Evolutionary conservation across 2,113 vertebrate genomes (phyloP).

Genomic region (Nipponia nippon): DNA sequence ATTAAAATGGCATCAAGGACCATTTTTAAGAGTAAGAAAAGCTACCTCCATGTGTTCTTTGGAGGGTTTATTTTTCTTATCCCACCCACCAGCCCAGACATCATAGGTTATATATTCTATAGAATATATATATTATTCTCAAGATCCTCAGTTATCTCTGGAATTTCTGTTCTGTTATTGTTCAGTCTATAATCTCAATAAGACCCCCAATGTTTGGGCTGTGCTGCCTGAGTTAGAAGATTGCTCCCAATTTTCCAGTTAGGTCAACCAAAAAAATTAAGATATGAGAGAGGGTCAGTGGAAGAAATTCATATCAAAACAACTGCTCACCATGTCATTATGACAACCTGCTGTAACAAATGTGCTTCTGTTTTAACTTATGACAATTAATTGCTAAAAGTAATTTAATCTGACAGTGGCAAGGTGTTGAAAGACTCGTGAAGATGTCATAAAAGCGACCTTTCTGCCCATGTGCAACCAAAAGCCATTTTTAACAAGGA

Average conservation of each 20-base stretch:
- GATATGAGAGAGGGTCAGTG: constrained; percentile 74
- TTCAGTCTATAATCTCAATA: constrained; percentile 47
- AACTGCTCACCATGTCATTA: constrained; percentile 80
- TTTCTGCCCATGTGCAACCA: constrained; percentile 86
- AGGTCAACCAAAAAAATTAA: constrained; percentile 98
- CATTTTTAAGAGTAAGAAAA: neutral
- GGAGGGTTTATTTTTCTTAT: constrained; percentile 5
- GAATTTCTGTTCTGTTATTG: constrained; percentile 60
- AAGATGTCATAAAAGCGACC: constrained; percentile 96
- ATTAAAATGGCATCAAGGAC: neutral
- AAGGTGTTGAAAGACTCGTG: constrained; percentile 82
- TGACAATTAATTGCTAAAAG: constrained; percentile 96
- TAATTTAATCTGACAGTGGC: constrained; percentile 98
- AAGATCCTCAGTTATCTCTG: neutral
- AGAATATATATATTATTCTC: neutral
- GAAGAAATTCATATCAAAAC: constrained; percentile 82
- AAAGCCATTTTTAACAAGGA: constrained; percentile 90
- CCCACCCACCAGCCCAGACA: neutral
- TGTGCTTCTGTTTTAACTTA: constrained; percentile 85
- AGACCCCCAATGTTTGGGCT: constrained; percentile 64
- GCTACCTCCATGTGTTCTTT: neutral
- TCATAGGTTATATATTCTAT: neutral
- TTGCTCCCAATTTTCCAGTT: constrained; percentile 96
- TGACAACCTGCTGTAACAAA: constrained; percentile 78
- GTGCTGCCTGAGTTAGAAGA: constrained; percentile 74